These are phyloP conservation scores for Hydrophis major DNA, from an alignment of 2,797 vertebrate species.

Conservation along the genomic window DNA sequence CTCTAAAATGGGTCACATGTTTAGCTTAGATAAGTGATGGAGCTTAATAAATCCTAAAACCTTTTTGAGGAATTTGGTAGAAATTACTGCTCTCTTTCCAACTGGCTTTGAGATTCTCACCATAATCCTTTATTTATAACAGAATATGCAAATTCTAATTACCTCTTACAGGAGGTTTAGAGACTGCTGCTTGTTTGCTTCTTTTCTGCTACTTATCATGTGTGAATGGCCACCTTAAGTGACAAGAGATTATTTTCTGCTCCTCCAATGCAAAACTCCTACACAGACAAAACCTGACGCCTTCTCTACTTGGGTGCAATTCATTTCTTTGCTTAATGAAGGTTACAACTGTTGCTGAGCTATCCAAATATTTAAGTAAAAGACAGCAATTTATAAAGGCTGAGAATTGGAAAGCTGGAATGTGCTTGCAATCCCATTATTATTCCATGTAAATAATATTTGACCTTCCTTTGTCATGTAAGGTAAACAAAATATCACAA, in stretches of 20 bases:
- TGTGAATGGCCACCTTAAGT: conserved; percentile 10
- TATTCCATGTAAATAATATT: conserved; percentile 15
- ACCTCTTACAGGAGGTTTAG: not conserved
- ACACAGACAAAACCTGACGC: conserved; percentile 22
- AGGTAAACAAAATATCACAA: conserved; percentile 12
- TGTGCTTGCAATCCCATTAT: not conserved
- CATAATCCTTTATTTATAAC: conserved; percentile 20
- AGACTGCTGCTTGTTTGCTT: conserved; percentile 1
- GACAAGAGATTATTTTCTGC: conserved; percentile 17
- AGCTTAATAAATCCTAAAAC: not conserved
- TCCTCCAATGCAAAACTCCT: not conserved
- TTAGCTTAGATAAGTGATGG: not conserved
- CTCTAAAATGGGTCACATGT: not conserved
- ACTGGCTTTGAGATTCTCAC: conserved; percentile 4
- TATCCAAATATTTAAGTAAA: conserved; percentile 14
- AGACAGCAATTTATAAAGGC: not conserved
- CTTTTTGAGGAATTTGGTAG: not conserved
- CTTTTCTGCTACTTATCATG: not conserved
- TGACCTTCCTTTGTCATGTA: not conserved
- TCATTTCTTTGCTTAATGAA: conserved; percentile 14
- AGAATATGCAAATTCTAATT: not conserved
- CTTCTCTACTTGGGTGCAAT: not conserved
- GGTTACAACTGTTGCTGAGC: not conserved
- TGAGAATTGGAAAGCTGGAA: conserved; percentile 9
- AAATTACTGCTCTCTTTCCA: not conserved